A percentile compares a stretch with the other conserved stretches of the same genome.
Evolutionary conservation across 2,888 invertebrate species (phyloP).

Genomic region (Miltochrista miniata): DNA sequence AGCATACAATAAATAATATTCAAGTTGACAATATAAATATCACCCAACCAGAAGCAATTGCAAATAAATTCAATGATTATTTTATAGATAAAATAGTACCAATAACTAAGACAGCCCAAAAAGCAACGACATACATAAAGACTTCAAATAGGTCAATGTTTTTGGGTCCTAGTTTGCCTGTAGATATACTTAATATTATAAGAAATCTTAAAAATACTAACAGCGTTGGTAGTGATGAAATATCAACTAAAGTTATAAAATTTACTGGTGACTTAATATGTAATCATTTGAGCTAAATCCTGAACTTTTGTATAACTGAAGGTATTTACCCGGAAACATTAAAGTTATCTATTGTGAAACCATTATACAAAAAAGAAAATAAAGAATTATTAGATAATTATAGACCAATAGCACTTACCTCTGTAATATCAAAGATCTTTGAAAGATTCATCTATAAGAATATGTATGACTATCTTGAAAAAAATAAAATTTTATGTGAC

Average conservation of each 20-base stretch:
- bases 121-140: not conserved
- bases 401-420: slow-evolving; percentile 5
- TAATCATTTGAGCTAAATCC: not conserved
- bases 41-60: not conserved
- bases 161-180: not conserved
- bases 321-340: not conserved
- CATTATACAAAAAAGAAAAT: not conserved
- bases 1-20: not conserved
- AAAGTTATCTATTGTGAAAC: not conserved
- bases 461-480: not conserved
- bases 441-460: not conserved
- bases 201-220: not conserved
- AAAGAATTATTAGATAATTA: slow-evolving; percentile 1
- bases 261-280: not conserved
- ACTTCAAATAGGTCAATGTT: not conserved
- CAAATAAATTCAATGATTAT: not conserved
- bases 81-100: slow-evolving; percentile 4
- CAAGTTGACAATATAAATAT: not conserved
- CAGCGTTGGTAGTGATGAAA: not conserved
- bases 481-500: not conserved
- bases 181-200: not conserved
- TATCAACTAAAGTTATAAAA: slow-evolving; percentile 2
- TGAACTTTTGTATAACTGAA: not conserved
- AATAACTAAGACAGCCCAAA: not conserved
- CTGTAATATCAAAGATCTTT: not conserved